These are phyloP conservation scores for Nysson spinosus DNA, from an alignment of 2,888 invertebrate genomes.

Conservation along the genomic window DNA sequence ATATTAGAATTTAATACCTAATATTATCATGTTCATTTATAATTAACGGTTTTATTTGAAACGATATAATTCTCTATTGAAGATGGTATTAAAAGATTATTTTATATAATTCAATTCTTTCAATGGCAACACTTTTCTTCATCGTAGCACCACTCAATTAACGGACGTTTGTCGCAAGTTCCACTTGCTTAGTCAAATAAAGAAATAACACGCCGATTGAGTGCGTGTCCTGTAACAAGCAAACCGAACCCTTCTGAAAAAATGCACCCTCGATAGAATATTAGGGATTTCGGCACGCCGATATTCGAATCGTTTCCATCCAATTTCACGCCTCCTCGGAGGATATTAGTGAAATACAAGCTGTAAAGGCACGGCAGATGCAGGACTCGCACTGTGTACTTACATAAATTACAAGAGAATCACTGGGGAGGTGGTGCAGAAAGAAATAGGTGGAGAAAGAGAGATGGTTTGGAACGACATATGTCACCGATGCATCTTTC, in stretches of 20 bases:
- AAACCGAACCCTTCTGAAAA: too few relatives aligned
- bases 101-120: too few relatives aligned
- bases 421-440: slow-evolving; percentile 26
- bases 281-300: slow-evolving; percentile 29
- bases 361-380: slow-evolving; percentile 46
- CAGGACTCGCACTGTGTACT: slow-evolving; percentile 45
- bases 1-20: too few relatives aligned
- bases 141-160: neutral
- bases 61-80: too few relatives aligned
- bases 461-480: too few relatives aligned
- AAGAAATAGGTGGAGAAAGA: too few relatives aligned
- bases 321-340: slow-evolving; percentile 53
- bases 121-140: too few relatives aligned
- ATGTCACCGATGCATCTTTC: slow-evolving; percentile 58
- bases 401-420: slow-evolving; percentile 46
- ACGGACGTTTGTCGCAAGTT: slow-evolving; percentile 1
- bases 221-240: too few relatives aligned
- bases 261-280: slow-evolving; percentile 31
- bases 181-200: slow-evolving; percentile 19
- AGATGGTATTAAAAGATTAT: too few relatives aligned
- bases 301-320: slow-evolving; percentile 42
- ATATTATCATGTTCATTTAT: too few relatives aligned
- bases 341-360: slow-evolving; percentile 33
- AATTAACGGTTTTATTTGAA: too few relatives aligned
- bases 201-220: too few relatives aligned